These are phyloP conservation scores for Xerus rutilus DNA, from an alignment of 2,797 vertebrate genomes.

Conservation along the genomic window DNA sequence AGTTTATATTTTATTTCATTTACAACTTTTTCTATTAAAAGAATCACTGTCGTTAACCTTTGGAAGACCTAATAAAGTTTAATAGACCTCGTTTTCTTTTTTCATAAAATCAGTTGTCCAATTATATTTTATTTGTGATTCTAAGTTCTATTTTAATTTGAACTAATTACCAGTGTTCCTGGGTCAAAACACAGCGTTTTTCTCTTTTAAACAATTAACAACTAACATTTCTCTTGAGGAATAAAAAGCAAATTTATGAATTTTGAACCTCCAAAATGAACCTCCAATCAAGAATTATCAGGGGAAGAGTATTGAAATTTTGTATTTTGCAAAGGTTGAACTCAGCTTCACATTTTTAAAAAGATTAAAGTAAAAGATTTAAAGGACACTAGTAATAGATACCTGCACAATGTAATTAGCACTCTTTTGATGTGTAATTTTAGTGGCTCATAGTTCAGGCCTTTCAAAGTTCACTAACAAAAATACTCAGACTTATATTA, in stretches of 20 bases:
- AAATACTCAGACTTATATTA: slow-evolving; percentile 42
- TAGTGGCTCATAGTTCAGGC: slow-evolving; percentile 1
- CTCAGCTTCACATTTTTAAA: slow-evolving; percentile 65
- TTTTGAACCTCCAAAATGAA: slow-evolving; percentile 64
- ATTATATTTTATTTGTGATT: slow-evolving; percentile 89
- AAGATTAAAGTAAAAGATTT: neutral
- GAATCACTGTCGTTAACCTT: slow-evolving; percentile 88
- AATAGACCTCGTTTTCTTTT: slow-evolving; percentile 88
- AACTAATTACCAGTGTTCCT: slow-evolving; percentile 81
- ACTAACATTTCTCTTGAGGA: slow-evolving; percentile 70
- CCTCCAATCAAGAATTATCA: slow-evolving; percentile 42
- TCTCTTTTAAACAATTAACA: slow-evolving; percentile 77
- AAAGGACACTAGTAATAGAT: neutral
- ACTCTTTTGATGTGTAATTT: slow-evolving; percentile 45
- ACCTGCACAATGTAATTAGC: neutral
- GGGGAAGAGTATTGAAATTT: slow-evolving; percentile 28
- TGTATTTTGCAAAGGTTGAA: slow-evolving; percentile 35
- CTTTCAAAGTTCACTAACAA: neutral
- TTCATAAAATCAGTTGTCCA: slow-evolving; percentile 86
- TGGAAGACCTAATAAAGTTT: slow-evolving; percentile 88
- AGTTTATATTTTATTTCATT: slow-evolving; percentile 88
- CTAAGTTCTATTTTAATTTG: slow-evolving; percentile 87
- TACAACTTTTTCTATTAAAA: slow-evolving; percentile 88
- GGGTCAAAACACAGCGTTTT: slow-evolving; percentile 76
- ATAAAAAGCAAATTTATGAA: slow-evolving; percentile 65